These are phyloP conservation scores for Melikaiella ostensackeni DNA, from an alignment of 2,888 invertebrate species.

Conservation along the genomic window DNA sequence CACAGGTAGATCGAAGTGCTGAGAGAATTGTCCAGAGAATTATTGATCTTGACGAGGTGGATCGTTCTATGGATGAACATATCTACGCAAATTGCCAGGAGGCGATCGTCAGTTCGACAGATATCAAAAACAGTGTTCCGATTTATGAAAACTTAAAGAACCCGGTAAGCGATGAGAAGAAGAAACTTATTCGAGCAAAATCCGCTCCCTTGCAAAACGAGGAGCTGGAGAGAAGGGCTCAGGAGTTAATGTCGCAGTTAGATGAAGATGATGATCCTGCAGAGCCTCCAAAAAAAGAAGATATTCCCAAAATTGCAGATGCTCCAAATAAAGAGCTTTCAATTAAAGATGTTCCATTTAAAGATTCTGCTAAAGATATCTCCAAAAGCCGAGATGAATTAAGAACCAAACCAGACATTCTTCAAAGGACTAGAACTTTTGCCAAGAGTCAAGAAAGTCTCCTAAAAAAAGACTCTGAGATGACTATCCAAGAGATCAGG, in stretches of 20 bases:
- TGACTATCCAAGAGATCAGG: slow-evolving; percentile 69
- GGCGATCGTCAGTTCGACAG: slow-evolving; percentile 48
- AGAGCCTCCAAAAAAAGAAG: neutral
- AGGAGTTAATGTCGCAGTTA: slow-evolving; percentile 69
- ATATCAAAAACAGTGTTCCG: slow-evolving; percentile 47
- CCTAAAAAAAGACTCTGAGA: slow-evolving; percentile 55
- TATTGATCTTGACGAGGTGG: slow-evolving; percentile 66
- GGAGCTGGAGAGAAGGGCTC: slow-evolving; percentile 70
- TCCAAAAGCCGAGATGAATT: slow-evolving; percentile 54
- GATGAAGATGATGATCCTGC: slow-evolving; percentile 71
- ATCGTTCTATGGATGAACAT: slow-evolving; percentile 67
- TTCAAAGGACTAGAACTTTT: slow-evolving; percentile 56
- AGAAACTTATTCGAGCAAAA: slow-evolving; percentile 65
- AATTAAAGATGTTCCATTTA: slow-evolving; percentile 38
- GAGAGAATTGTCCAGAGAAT: slow-evolving; percentile 57
- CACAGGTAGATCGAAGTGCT: slow-evolving; percentile 68
- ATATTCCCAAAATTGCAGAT: neutral
- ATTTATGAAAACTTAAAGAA: slow-evolving; percentile 64
- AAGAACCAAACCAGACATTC: slow-evolving; percentile 43
- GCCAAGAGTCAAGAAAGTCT: slow-evolving; percentile 66
- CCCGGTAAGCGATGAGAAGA: slow-evolving; percentile 44
- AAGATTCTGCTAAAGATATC: slow-evolving; percentile 57
- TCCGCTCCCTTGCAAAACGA: slow-evolving; percentile 69
- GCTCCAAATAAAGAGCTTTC: neutral
- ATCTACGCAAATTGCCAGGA: slow-evolving; percentile 71